Evolutionary conservation across 1,140 invertebrate genomes (phyloP).

Genomic region (Latrodectus geometricus): DNA sequence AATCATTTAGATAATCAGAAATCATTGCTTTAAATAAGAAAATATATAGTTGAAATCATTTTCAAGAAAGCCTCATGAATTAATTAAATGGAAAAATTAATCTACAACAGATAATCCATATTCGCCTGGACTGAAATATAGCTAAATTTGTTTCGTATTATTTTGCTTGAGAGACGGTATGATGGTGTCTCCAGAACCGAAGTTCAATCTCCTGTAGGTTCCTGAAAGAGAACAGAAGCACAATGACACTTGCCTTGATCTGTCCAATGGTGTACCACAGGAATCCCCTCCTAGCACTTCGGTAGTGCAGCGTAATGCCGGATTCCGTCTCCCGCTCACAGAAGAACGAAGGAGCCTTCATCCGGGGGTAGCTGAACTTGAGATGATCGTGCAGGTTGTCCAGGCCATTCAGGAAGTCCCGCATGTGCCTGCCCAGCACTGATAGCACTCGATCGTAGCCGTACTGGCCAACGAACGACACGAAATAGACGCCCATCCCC

Average conservation of each 20-base stretch:
- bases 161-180: too few relatives aligned
- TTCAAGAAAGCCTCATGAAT: too few relatives aligned
- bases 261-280: conserved; percentile 98
- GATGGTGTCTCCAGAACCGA: not conserved
- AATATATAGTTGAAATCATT: too few relatives aligned
- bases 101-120: too few relatives aligned
- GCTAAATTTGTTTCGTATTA: too few relatives aligned
- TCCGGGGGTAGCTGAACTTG: conserved; percentile 94
- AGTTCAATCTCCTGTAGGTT: not conserved
- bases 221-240: too few relatives aligned
- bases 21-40: too few relatives aligned
- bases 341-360: conserved; percentile 94
- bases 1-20: too few relatives aligned
- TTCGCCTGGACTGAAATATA: too few relatives aligned
- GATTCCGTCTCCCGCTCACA: conserved; percentile 91
- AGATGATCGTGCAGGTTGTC: conserved; percentile 98
- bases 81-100: too few relatives aligned
- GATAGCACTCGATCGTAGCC: conserved; percentile 92
- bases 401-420: conserved; percentile 95
- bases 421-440: conserved; percentile 88
- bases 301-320: conserved; percentile 91
- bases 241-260: conserved; percentile 75
- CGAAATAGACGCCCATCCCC: conserved; percentile 78
- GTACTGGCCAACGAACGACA: conserved; percentile 79
- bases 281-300: conserved; percentile 91